phyloP scores from a whole-genome alignment of 2,113 vertebrate genomes.

The Dicrurus megarhynchus region DNA sequence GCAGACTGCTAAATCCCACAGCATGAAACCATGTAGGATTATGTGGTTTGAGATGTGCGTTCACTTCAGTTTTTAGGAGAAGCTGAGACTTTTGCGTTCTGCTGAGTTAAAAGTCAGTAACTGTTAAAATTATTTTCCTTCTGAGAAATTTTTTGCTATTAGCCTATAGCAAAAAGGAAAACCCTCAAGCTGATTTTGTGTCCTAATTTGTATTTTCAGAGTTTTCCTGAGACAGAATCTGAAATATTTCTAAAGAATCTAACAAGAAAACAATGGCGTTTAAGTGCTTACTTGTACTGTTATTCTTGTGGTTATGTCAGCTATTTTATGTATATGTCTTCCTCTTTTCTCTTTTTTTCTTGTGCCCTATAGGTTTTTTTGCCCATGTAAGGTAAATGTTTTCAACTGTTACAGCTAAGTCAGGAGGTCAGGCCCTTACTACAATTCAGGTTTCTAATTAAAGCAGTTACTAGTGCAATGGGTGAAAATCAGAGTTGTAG shows the following conservation, averaged over 20 bases:
- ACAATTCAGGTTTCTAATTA: not conserved
- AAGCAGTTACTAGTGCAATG: not conserved
- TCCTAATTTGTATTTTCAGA: not conserved
- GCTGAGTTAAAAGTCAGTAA: not conserved
- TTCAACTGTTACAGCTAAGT: not conserved
- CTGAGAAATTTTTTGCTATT: not conserved
- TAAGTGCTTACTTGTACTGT: not conserved
- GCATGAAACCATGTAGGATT: not conserved
- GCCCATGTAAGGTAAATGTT: conserved; percentile 67
- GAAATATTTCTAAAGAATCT: not conserved
- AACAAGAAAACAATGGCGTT: not conserved
- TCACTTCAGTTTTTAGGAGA: not conserved
- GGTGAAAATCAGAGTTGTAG: not conserved
- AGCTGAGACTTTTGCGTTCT: not conserved
- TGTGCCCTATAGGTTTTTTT: conserved; percentile 9
- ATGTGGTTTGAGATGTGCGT: not conserved
- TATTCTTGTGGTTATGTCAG: conserved; percentile 31
- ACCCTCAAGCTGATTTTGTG: not conserved
- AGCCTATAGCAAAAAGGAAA: not conserved
- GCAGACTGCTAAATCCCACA: not conserved
- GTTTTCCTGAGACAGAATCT: not conserved
- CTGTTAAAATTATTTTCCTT: not conserved
- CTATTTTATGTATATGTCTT: not conserved
- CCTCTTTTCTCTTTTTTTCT: not conserved
- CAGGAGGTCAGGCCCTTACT: conserved; percentile 14